phyloP scores from a whole-genome alignment of 2,888 invertebrate species.

The Gisinianus flammeolus region DNA sequence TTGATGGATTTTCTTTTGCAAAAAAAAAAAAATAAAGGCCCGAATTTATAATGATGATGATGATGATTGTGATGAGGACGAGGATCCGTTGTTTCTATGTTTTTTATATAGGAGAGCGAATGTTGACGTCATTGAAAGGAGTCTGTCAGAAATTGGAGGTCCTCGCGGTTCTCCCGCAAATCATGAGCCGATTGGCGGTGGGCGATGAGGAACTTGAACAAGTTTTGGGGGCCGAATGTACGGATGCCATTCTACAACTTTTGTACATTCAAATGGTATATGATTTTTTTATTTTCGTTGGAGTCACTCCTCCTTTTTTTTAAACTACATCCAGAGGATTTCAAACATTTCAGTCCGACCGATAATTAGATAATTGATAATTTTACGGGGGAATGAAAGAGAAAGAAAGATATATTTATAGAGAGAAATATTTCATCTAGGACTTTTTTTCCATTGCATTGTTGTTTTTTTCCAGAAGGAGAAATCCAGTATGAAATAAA shows the following conservation, averaged over 20 bases:
- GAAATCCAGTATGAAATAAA: too few species aligned
- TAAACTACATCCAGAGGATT: too few species aligned
- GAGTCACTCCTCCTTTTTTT: background rate
- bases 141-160: conserved; percentile 36
- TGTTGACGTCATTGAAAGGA: conserved; percentile 27
- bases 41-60: too few species aligned
- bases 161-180: conserved; percentile 38
- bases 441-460: background rate
- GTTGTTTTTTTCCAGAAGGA: too few species aligned
- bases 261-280: conserved; percentile 39
- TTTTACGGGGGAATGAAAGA: too few species aligned
- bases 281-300: conserved; percentile 1
- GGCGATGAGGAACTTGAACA: conserved; percentile 37
- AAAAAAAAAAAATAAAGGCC: too few species aligned
- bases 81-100: too few species aligned
- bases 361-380: too few species aligned
- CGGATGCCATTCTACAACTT: conserved; percentile 35
- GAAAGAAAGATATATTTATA: background rate
- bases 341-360: too few species aligned
- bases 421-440: background rate
- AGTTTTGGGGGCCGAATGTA: conserved; percentile 25
- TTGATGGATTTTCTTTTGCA: background rate
- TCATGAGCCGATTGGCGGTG: conserved; percentile 33
- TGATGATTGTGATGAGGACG: too few species aligned
- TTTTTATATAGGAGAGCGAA: conserved; percentile 12